Evolutionary conservation across 2,797 vertebrate species (phyloP).

Genomic region (Danio tinwini): DNA sequence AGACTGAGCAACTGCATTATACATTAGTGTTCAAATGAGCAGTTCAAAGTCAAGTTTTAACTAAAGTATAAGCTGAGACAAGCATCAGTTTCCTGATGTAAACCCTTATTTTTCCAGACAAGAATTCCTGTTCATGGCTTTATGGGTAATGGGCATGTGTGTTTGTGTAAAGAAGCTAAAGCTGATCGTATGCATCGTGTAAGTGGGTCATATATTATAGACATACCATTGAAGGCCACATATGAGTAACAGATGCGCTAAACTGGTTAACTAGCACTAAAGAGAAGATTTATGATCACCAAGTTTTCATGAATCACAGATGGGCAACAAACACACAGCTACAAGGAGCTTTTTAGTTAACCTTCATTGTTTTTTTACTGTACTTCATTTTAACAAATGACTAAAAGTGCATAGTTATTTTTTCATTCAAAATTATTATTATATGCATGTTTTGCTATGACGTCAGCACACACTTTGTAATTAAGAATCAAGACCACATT

Average conservation of each 20-base stretch:
- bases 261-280: slow-evolving; percentile 19
- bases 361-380: not conserved
- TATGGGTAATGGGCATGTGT: slow-evolving; percentile 25
- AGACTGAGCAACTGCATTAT: slow-evolving; percentile 37
- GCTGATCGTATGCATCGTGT: slow-evolving; percentile 26
- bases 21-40: slow-evolving; percentile 15
- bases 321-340: slow-evolving; percentile 46
- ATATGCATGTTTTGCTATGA: too few species aligned
- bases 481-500: too few species aligned
- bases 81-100: not conserved
- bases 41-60: slow-evolving; percentile 29
- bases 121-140: not conserved
- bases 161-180: slow-evolving; percentile 24
- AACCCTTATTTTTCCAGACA: not conserved
- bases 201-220: slow-evolving; percentile 17
- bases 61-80: not conserved
- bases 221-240: slow-evolving; percentile 16
- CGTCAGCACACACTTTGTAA: too few species aligned
- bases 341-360: slow-evolving; percentile 35
- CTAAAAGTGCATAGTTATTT: too few species aligned
- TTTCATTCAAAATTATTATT: too few species aligned
- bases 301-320: slow-evolving; percentile 47
- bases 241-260: slow-evolving; percentile 16
- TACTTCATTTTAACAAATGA: not conserved
- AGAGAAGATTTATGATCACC: slow-evolving; percentile 52